Evolutionary conservation across 2,888 invertebrate species (phyloP).

Genomic region (Metallyticus violacea): DNA sequence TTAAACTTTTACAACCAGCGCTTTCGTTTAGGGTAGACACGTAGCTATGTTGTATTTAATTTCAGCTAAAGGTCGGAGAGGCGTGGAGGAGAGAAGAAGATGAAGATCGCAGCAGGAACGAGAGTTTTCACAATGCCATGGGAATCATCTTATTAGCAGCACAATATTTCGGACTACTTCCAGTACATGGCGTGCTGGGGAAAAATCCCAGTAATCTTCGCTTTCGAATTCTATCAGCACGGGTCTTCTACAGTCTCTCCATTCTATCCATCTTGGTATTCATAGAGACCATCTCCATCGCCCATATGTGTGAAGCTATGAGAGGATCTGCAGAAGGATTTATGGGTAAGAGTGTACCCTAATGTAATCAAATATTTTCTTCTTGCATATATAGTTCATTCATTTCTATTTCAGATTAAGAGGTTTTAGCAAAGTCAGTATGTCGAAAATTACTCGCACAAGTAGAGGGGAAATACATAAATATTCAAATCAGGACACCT

Average conservation of each 20-base stretch:
- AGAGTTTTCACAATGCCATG: slow-evolving; percentile 41
- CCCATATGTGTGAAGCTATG: slow-evolving; percentile 42
- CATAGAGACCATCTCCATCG: slow-evolving; percentile 39
- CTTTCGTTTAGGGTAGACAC: no score
- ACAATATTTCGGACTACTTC: slow-evolving; percentile 44
- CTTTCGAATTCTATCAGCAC: slow-evolving; percentile 37
- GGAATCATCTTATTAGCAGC: slow-evolving; percentile 40
- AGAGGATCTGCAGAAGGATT: slow-evolving; percentile 38
- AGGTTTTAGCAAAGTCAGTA: no score
- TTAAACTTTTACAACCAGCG: no score
- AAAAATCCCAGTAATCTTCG: slow-evolving; percentile 37
- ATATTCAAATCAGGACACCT: no score
- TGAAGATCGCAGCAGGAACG: not conserved
- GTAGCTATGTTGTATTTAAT: no score
- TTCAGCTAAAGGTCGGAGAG: not conserved
- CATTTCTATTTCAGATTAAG: slow-evolving; percentile 36
- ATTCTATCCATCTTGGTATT: slow-evolving; percentile 35
- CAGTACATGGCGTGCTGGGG: slow-evolving; percentile 39
- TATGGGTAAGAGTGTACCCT: slow-evolving; percentile 40
- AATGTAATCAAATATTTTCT: not conserved
- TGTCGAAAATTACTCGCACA: no score
- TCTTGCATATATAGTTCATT: not conserved
- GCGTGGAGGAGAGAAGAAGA: not conserved
- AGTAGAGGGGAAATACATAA: no score
- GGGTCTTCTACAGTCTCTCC: slow-evolving; percentile 38